Evolutionary conservation across 1,140 invertebrate species (phyloP).

Genomic region (Acromyrmex charruanus): DNA sequence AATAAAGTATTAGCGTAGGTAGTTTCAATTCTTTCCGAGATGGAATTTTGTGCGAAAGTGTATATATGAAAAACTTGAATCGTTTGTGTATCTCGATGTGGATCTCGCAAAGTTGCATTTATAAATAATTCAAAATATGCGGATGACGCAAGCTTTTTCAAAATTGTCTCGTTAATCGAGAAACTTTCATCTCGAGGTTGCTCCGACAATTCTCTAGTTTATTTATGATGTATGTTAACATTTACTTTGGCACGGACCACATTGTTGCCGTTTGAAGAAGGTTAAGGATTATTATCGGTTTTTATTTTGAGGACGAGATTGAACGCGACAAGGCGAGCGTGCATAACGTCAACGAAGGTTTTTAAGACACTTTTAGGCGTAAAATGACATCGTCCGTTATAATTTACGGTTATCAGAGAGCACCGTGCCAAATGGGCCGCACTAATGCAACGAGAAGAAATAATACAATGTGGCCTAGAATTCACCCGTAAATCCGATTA

Average conservation of each 20-base stretch:
- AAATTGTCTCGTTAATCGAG: neutral
- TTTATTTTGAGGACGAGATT: conserved; percentile 6
- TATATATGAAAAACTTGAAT: neutral
- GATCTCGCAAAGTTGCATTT: neutral
- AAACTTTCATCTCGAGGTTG: neutral
- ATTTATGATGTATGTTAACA: conserved; percentile 12
- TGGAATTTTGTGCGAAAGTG: neutral
- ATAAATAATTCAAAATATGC: neutral
- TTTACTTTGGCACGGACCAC: conserved; percentile 52
- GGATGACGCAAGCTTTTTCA: neutral
- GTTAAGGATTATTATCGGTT: conserved; percentile 36
- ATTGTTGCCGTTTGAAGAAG: conserved; percentile 28
- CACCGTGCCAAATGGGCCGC: conserved; percentile 36
- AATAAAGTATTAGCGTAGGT: neutral
- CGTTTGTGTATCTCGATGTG: neutral
- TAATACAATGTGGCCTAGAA: conserved; percentile 26
- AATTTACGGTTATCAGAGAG: conserved; percentile 14
- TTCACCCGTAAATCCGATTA: conserved; percentile 8
- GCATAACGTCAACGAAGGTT: conserved; percentile 20
- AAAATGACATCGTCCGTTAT: neutral
- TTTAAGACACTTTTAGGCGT: conserved; percentile 19
- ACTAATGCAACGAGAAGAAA: conserved; percentile 6
- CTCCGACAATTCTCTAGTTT: neutral
- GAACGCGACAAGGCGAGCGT: conserved; percentile 8
- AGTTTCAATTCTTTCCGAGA: neutral